phyloP scores from a whole-genome alignment of 2,888 invertebrate species.

The Epinotia bilunana region DNA sequence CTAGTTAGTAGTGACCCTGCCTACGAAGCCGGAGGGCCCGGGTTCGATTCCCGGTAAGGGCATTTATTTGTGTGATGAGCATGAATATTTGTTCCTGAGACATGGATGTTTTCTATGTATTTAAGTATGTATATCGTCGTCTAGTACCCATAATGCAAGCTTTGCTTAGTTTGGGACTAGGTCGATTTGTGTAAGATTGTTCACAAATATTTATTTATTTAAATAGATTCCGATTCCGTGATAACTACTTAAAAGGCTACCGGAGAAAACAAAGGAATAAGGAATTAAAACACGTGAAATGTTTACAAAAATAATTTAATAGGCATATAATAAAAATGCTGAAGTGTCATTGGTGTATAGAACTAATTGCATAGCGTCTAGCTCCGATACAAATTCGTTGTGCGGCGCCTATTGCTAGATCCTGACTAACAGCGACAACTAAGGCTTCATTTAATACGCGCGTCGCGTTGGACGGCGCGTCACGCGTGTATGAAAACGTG shows the following conservation, averaged over 20 bases:
- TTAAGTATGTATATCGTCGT: no score
- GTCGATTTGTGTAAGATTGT: no score
- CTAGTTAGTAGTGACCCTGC: no score
- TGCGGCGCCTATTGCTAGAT: slow-evolving; percentile 64
- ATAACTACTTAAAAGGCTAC: not conserved
- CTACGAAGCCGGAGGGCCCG: no score
- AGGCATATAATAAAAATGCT: slow-evolving; percentile 82
- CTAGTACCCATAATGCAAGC: no score
- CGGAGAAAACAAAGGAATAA: not conserved
- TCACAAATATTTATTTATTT: no score
- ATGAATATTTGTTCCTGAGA: no score
- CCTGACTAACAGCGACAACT: slow-evolving; percentile 15
- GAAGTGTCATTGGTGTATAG: slow-evolving; percentile 83
- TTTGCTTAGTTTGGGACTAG: no score
- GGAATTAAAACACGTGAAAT: slow-evolving; percentile 52
- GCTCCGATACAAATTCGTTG: slow-evolving; percentile 66
- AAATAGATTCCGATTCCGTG: not conserved
- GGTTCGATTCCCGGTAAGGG: no score
- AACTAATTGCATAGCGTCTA: slow-evolving; percentile 71
- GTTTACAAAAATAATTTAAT: slow-evolving; percentile 85
- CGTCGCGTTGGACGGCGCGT: not conserved
- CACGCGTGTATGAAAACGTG: not conserved
- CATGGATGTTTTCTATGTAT: no score
- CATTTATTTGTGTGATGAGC: no score
- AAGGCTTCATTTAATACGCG: not conserved